phyloP scores from a whole-genome alignment of 2,113 vertebrate species.

The Rutilus rutilus region DNA sequence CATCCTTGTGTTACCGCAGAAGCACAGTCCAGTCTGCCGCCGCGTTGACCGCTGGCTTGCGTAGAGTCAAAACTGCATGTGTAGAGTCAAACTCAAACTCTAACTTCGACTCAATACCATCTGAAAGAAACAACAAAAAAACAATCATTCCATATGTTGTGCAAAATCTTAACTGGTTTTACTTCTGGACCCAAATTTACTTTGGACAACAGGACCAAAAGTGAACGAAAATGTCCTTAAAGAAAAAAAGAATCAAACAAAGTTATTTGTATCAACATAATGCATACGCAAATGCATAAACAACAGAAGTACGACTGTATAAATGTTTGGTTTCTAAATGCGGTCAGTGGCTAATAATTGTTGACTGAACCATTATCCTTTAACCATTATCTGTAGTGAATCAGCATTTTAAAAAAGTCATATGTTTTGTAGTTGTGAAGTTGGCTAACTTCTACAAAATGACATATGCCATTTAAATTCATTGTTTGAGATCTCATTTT shows the following conservation, averaged over 20 bases:
- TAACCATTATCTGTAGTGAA: too few relatives aligned
- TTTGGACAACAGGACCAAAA: not conserved
- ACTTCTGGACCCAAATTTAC: not conserved
- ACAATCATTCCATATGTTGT: not conserved
- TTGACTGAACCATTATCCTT: too few relatives aligned
- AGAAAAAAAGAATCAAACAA: too few relatives aligned
- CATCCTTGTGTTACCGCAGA: conserved; percentile 75
- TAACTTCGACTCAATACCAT: conserved; percentile 72
- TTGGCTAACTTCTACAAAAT: not conserved
- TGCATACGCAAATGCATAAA: not conserved
- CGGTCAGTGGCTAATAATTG: not conserved
- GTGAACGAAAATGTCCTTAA: not conserved
- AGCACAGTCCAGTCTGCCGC: conserved; percentile 82
- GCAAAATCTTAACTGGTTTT: not conserved
- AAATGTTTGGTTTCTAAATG: not conserved
- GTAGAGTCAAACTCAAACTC: conserved; percentile 84
- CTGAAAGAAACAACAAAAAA: conserved; percentile 63
- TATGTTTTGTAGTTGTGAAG: not conserved
- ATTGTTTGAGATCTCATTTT: not conserved
- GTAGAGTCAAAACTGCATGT: conserved; percentile 81
- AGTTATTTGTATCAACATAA: not conserved
- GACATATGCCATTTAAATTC: not conserved
- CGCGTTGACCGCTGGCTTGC: conserved; percentile 84
- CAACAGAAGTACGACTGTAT: not conserved
- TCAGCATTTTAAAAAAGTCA: not conserved